Base-by-base conservation (phyloP, 2,113 vertebrate genomes). In the Limnothrissa miodon region DNA sequence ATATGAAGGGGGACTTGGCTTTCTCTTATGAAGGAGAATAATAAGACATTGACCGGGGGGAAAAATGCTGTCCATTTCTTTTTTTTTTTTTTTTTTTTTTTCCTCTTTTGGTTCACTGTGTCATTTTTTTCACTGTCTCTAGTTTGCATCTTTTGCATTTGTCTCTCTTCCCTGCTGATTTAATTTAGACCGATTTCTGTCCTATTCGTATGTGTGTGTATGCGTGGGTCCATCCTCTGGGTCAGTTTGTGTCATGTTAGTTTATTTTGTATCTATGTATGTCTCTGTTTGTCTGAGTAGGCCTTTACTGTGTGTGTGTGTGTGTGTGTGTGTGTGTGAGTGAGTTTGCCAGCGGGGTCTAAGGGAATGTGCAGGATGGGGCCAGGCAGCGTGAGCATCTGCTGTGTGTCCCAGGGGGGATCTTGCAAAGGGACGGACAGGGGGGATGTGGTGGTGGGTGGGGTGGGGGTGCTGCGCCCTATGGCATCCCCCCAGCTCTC, bases 361-460 rank as follows among this genome's bases (percentile, higher is more conserved):
- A 80, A 33, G 78, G 29, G 53, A 78, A 48, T 51, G 78, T 82
- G 66, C 78, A 21, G 45, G 82, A 85, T 45, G 36, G 48, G 45
- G 78, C 85, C 79, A 53, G 7, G 83, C 53, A 85, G 80, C 78
- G 83, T 82, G 48, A 81, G 83, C 84, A 88, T 87, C 85, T 86
- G 82, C 42, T 74, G 45, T 74, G 51, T 87, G 84, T 86, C 46
- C 85, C 81, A 39, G 42, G 85, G 85, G 80, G 84, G 45, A 23
- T 81, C 86, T 51, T 62, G 9, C 42, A 44, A 29, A 66, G 59
- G 80, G 51, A 46, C 48, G 53, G 45, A 78, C 39, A 70, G 59
- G 66, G 81, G 42, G 6, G 42, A n/a, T n/a, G n/a, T n/a, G n/a
- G n/a, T n/a, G 42, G 42, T 2, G 42, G 42, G 42, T 2, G 42